A percentile compares a stretch with the other conserved stretches of the same genome.
Conservation (phyloP, 2,888 invertebrate species). For the Pelosia muscerda region DNA sequence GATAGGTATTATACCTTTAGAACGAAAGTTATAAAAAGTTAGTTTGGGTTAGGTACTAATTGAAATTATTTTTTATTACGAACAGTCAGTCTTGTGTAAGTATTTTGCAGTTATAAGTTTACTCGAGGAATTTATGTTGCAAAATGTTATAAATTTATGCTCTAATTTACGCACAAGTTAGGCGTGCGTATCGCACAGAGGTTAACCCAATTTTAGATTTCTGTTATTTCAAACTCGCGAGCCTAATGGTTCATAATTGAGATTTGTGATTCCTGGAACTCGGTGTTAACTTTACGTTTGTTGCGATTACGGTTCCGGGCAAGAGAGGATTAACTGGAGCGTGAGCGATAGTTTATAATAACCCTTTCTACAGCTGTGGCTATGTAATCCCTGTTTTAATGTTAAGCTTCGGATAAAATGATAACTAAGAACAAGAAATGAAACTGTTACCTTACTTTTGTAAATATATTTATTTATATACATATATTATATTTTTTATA, state of each 20-base stretch:
- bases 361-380: constrained; percentile 41
- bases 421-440: constrained; percentile 29
- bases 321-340: constrained; percentile 31
- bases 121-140: neutral
- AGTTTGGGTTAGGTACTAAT: no score
- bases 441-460: neutral
- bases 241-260: constrained; percentile 10
- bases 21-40: no score
- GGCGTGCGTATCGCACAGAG: neutral
- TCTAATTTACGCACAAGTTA: neutral
- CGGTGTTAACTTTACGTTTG: constrained; percentile 17
- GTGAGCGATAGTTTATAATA: constrained; percentile 21
- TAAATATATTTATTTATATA: neutral
- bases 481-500: neutral
- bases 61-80: no score
- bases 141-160: constrained; percentile 12
- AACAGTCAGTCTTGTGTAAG: no score
- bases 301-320: constrained; percentile 31
- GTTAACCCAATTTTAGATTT: constrained; percentile 3
- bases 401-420: constrained; percentile 42
- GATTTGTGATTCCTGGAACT: constrained; percentile 20
- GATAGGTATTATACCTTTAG: no score
- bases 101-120: neutral
- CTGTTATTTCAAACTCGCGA: constrained; percentile 10
- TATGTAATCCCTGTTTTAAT: constrained; percentile 41